A percentile compares a stretch with the other conserved stretches of the same genome.
Evolutionary conservation across 37 sponge, comb jelly and placozoan species (phyloP).

Genomic region (Aplysina aerophoba): DNA sequence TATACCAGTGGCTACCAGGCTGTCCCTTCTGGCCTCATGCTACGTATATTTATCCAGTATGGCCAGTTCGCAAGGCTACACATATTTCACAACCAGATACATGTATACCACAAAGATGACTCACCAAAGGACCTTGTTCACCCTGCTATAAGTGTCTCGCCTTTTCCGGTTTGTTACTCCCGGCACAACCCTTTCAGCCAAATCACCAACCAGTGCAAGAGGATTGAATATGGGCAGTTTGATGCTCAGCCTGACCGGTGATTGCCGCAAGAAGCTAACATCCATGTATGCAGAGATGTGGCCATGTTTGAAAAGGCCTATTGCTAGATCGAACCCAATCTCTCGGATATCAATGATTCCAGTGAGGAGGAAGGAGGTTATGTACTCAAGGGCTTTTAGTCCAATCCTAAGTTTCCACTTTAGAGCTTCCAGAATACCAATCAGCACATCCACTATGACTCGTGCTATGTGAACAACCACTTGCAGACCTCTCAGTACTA

Average conservation of each 20-base stretch:
- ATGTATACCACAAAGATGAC: not conserved
- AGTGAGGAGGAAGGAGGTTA: not conserved
- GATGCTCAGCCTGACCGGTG: not conserved
- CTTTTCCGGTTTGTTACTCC: slow-evolving; percentile 2
- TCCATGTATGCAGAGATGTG: not conserved
- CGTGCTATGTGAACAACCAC: slow-evolving; percentile 16
- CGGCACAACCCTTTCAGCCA: not conserved
- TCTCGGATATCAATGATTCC: slow-evolving; percentile 34
- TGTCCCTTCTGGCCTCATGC: no score
- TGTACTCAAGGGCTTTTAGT: not conserved
- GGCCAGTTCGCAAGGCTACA: no score
- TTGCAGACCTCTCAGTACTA: not conserved
- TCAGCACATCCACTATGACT: slow-evolving; percentile 9
- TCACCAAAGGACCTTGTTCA: slow-evolving; percentile 23
- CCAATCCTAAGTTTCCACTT: not conserved
- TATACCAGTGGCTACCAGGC: no score
- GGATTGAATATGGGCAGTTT: slow-evolving; percentile 6
- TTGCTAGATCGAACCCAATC: slow-evolving; percentile 26
- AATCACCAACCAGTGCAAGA: slow-evolving; percentile 16
- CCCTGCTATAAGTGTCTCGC: not conserved
- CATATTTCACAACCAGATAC: not conserved
- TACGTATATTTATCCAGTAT: no score
- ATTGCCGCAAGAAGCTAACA: not conserved
- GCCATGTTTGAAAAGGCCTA: not conserved
- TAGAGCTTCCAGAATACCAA: slow-evolving; percentile 3